A percentile compares a stretch with the other conserved stretches of the same genome.
phyloP scores from a whole-genome alignment of 2,888 invertebrate genomes.

The Drosophila recens region DNA sequence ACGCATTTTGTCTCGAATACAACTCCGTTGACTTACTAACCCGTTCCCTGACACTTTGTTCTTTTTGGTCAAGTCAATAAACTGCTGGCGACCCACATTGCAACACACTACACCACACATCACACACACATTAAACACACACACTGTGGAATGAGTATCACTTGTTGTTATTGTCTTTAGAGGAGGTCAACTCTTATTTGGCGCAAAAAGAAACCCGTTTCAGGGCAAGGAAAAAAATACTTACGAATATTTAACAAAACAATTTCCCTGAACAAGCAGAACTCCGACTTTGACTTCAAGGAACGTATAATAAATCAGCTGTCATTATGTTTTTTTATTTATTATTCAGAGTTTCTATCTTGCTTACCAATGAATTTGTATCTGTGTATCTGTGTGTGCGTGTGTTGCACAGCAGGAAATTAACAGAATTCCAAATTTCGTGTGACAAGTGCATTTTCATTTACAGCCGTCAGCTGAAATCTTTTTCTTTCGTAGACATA shows the following conservation, averaged over 20 bases:
- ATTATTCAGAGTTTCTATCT: slow-evolving; percentile 6
- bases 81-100: slow-evolving; percentile 73
- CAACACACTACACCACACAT: slow-evolving; percentile 24
- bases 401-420: slow-evolving; percentile 57
- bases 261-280: slow-evolving; percentile 4
- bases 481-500: slow-evolving; percentile 42
- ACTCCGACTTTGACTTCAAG: slow-evolving; percentile 8
- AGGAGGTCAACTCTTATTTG: slow-evolving; percentile 61
- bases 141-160: slow-evolving; percentile 42
- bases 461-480: slow-evolving; percentile 32
- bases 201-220: slow-evolving; percentile 61
- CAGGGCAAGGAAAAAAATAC: slow-evolving; percentile 50
- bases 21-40: slow-evolving; percentile 67
- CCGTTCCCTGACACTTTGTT: slow-evolving; percentile 46
- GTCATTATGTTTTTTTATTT: slow-evolving; percentile 33
- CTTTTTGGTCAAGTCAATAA: slow-evolving; percentile 66
- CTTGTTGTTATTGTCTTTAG: slow-evolving; percentile 32
- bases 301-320: slow-evolving; percentile 62
- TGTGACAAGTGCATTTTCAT: slow-evolving; percentile 43
- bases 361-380: slow-evolving; percentile 39
- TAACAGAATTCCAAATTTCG: slow-evolving; percentile 48
- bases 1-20: slow-evolving; percentile 46
- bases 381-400: not conserved
- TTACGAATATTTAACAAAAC: slow-evolving; percentile 25
- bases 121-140: slow-evolving; percentile 13